Evolutionary conservation across 2,888 invertebrate genomes (phyloP).

Genomic region (Acrobasis suavella): DNA sequence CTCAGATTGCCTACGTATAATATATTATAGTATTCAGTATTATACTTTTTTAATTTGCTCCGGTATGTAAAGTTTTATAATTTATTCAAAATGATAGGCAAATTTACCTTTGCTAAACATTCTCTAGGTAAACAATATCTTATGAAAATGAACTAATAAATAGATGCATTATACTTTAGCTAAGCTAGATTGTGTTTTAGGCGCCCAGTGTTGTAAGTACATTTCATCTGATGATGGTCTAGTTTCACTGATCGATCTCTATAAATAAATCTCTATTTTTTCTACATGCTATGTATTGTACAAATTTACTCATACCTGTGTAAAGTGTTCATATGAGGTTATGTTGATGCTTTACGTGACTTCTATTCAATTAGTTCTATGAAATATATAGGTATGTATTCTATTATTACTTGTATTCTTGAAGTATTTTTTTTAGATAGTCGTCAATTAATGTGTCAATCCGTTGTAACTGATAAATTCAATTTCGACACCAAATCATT

Average conservation of each 20-base stretch:
- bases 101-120: background rate
- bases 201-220: constrained; percentile 18
- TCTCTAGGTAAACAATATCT: background rate
- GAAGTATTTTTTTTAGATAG: constrained; percentile 51
- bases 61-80: background rate
- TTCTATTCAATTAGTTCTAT: constrained; percentile 23
- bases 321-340: constrained; percentile 73
- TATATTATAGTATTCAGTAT: constrained; percentile 16
- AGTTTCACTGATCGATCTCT: constrained; percentile 80
- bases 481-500: constrained; percentile 35
- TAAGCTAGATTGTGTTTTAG: background rate
- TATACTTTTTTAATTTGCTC: constrained; percentile 10
- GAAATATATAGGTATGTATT: constrained; percentile 20
- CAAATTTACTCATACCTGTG: constrained; percentile 75
- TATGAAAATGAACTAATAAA: background rate
- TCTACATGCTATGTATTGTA: constrained; percentile 81
- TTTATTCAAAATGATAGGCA: background rate
- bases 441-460: constrained; percentile 79
- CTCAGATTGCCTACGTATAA: constrained; percentile 44
- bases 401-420: constrained; percentile 24
- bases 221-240: constrained; percentile 65
- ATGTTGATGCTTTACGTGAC: constrained; percentile 45
- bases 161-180: too few species aligned
- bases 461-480: constrained; percentile 24
- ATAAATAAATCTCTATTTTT: constrained; percentile 82